Base-by-base conservation (phyloP, 2,113 vertebrate species). In the Phoxinus phoxinus region DNA sequence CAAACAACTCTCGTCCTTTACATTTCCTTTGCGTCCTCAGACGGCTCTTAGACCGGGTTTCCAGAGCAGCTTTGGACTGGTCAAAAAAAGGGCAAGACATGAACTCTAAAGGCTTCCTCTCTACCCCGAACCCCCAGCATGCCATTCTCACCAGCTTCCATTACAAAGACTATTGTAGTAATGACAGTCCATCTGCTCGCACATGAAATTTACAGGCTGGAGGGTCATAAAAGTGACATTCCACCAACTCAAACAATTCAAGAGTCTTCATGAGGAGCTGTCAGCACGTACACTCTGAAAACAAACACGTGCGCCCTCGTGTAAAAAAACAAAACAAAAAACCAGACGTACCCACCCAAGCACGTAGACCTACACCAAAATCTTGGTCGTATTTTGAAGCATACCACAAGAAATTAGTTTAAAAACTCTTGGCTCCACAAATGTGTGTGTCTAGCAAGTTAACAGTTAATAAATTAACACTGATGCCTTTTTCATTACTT, bases 131-230 rank as follows among this genome's bases (percentile, higher is more conserved):
- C 10, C 27, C 79, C 15, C 61, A 67, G 21, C 56, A 84, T 78
- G 79, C 75, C 79, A 51, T 86, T 90, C 79, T 82, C 86, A 85
- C 84, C 81, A 53, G 82, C 69, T 73, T 44, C 46, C 59, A 81
- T 56, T 44, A 85, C 79, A 84, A 85, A 85, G 74, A 73, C 65
- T 61, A 82, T 76, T 87, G 89, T 89, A 87, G 35, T 77, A 48
- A 85, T 76, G 37, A 83, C 81, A 72, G 32, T 41, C 48, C 30
- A 19, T 65, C 63, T 46, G 23, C 46, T 53, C 56, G 21, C 58
- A 77, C 65, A 75, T 65, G 63, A 67, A 44, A 81, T 73, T 44
- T 79, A 73, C 23, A 63, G 25, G 21, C 59, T 53, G 15, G 19
- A 32, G 44, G 85, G 78, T 80, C 44, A 74, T 85, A 78, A 81